Evolutionary conservation across 2,113 vertebrate genomes (phyloP), one percentile per base, ranked within the genome.

Genomic region (Dermatemys mawii): DNA sequence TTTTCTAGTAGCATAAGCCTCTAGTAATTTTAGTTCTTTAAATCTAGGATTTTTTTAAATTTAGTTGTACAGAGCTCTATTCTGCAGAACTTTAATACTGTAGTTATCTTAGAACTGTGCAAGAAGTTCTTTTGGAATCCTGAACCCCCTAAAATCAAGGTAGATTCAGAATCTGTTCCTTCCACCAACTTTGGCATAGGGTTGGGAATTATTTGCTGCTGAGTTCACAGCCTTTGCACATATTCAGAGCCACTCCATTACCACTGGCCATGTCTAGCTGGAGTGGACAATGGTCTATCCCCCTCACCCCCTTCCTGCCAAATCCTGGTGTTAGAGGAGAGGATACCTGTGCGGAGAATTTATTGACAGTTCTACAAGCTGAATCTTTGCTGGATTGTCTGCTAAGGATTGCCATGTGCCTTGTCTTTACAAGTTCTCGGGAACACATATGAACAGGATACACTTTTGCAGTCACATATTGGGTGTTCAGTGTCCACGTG

Each of bases 1-100:
- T 96, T 96, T 96, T 96, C 92, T 90, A 83, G 88, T 67, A 84
- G 83, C 91, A 96, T 95, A 95, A 97, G 91, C 93, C 95, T 92
- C 93, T 93, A 89, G 87, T 92, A 95, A 92, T 96, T 96, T 94
- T 94, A 53, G 46, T 38, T 70, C 63, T 70, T 70, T 70, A 70
- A 70, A 70, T 67, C 60, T 67, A n/a, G 24, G 41, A 14, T 27
- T 44, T 26, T 93, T 93, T 94, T 92, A 94, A 94, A 91, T 94
- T 60, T 87, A 60, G 95, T 96, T 95, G 93, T 84, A 4, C 81
- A 93, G 75, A 93, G 90, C 85, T 96, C 87, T 83, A 96, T 97
- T 96, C 90, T 81, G 93, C 67, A 50, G 67, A 44, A 81, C 10
- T 94, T 94, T 93, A 89, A 94, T 80, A n/a, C n/a, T n/a, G n/a